phyloP scores from a whole-genome alignment of 2,113 vertebrate species.

The Gambusia affinis region DNA sequence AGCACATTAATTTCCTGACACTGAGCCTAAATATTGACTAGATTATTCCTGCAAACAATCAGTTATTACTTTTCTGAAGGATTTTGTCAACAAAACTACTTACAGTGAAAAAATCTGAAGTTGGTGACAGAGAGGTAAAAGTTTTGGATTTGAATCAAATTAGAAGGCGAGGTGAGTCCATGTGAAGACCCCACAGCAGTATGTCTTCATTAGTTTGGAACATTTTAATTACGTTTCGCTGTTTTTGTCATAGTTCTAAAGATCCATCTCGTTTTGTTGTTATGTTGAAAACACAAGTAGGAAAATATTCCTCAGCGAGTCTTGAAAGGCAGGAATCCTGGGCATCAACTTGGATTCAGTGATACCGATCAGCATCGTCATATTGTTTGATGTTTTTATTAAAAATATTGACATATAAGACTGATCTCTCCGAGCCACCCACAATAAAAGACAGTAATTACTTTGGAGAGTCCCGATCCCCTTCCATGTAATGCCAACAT shows the following conservation, averaged over 20 bases:
- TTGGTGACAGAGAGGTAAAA: no score
- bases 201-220: neutral
- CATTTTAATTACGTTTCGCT: neutral
- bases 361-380: slow-evolving; percentile 8
- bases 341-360: neutral
- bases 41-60: no score
- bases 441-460: slow-evolving; percentile 5
- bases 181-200: neutral
- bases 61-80: no score
- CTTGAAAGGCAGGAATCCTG: slow-evolving; percentile 10
- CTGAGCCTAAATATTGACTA: no score
- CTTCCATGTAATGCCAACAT: neutral
- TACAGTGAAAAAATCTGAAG: no score
- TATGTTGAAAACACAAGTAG: neutral
- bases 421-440: neutral
- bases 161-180: neutral
- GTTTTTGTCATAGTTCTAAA: neutral
- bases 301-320: fast-evolving
- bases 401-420: neutral
- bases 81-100: no score
- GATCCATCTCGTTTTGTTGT: neutral
- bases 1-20: no score
- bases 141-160: neutral
- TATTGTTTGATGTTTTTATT: slow-evolving; percentile 2
- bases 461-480: slow-evolving; percentile 9